Conservation (phyloP, 1,140 invertebrate species). For the Pseudomyrmex dendroicus region DNA sequence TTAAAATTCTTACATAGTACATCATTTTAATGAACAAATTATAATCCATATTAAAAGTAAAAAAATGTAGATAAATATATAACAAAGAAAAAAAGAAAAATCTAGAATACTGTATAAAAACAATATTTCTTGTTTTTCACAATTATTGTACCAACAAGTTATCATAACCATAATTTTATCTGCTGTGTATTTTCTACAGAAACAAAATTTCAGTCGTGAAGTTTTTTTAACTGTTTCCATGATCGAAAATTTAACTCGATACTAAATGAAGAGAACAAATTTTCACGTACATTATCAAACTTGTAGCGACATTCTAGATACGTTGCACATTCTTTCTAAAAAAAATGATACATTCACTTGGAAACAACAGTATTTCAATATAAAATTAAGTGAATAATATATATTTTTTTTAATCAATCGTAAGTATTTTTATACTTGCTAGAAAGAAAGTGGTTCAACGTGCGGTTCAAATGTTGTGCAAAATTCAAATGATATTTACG, state of each 20-base stretch:
- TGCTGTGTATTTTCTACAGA: not conserved
- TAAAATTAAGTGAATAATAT: no score
- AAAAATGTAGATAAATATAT: not conserved
- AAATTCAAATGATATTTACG: not conserved
- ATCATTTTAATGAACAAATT: no score
- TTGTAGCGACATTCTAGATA: not conserved
- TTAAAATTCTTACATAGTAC: not conserved
- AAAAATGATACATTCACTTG: not conserved
- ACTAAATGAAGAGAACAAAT: not conserved
- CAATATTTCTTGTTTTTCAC: no score
- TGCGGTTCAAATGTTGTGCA: not conserved
- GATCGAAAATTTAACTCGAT: not conserved
- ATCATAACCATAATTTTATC: not conserved
- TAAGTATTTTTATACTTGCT: no score
- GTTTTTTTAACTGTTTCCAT: conserved; percentile 20
- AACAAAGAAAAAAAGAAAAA: not conserved
- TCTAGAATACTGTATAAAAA: not conserved
- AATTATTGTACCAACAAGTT: no score
- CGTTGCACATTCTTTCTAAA: not conserved
- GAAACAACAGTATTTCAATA: not conserved
- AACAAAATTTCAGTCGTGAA: not conserved
- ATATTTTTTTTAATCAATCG: no score
- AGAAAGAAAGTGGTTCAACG: no score
- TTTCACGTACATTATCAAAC: not conserved
- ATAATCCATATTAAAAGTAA: no score